Evolutionary conservation across 1,140 invertebrate genomes (phyloP).

Genomic region (Pogonognathellus flavescens): DNA sequence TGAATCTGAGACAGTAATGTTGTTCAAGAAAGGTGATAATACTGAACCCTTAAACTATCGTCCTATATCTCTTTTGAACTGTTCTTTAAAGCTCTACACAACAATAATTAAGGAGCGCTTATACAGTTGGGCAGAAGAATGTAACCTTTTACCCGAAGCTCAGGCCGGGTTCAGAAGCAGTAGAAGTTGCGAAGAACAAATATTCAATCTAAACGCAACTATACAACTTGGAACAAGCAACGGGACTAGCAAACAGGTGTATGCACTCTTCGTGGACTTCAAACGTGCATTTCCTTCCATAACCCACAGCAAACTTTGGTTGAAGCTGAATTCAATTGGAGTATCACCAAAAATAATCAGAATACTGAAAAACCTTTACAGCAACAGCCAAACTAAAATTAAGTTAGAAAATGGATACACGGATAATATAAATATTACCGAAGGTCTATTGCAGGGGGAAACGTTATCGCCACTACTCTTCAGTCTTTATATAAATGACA

Average conservation of each 20-base stretch:
- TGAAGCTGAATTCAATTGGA: slow-evolving; percentile 64
- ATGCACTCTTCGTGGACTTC: slow-evolving; percentile 59
- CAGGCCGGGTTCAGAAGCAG: too few species aligned
- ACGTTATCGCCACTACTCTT: slow-evolving; percentile 63
- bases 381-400: slow-evolving; percentile 54
- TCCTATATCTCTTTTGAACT: slow-evolving; percentile 66
- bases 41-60: slow-evolving; percentile 64
- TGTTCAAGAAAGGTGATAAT: not conserved
- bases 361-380: slow-evolving; percentile 64
- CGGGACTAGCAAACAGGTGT: slow-evolving; percentile 66
- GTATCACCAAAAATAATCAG: slow-evolving; percentile 65
- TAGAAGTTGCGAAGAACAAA: too few species aligned
- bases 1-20: not conserved
- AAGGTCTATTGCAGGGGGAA: slow-evolving; percentile 67
- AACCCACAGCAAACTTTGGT: slow-evolving; percentile 63
- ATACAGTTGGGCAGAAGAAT: slow-evolving; percentile 60
- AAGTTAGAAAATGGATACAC: not conserved
- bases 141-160: slow-evolving; percentile 63
- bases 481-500: slow-evolving; percentile 64
- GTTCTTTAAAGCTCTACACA: slow-evolving; percentile 64
- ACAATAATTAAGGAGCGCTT: slow-evolving; percentile 63
- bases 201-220: too few species aligned
- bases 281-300: too few species aligned
- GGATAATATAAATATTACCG: slow-evolving; percentile 52
- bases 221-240: slow-evolving; percentile 65